Conservation (phyloP, 1,140 invertebrate species). For the Diorhabda carinulata region DNA sequence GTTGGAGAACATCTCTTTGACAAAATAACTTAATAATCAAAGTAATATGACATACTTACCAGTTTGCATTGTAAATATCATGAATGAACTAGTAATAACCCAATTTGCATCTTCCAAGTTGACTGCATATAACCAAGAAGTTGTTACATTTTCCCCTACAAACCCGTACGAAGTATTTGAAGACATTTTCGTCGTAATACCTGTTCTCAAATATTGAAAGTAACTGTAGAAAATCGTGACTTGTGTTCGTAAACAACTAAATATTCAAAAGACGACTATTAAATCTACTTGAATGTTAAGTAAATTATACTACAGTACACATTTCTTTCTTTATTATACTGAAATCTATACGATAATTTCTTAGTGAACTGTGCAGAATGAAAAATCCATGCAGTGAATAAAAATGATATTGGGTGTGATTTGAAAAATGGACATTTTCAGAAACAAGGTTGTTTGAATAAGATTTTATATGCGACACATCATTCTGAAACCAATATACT, state of each 20-base stretch:
- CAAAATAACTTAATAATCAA: neutral
- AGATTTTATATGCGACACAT: too few relatives aligned
- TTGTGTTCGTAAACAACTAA: neutral
- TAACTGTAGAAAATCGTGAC: neutral
- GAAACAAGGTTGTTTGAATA: too few relatives aligned
- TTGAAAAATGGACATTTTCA: too few relatives aligned
- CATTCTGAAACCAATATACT: too few relatives aligned
- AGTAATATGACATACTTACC: conserved; percentile 54
- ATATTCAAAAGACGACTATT: neutral
- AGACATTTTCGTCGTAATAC: neutral
- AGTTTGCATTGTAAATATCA: conserved; percentile 97
- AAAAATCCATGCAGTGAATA: too few relatives aligned
- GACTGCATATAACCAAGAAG: conserved; percentile 52
- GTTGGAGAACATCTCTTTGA: neutral
- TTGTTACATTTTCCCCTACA: conserved; percentile 10
- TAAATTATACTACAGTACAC: too few relatives aligned
- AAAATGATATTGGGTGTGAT: too few relatives aligned
- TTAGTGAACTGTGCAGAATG: too few relatives aligned
- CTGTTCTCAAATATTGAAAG: neutral
- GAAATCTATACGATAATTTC: too few relatives aligned
- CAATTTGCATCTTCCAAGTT: conserved; percentile 82
- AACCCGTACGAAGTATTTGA: neutral
- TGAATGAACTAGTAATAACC: conserved; percentile 90
- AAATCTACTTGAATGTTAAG: too few relatives aligned
- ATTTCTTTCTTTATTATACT: too few relatives aligned